These are phyloP conservation scores for Drosophila insularis DNA, from an alignment of 1,140 invertebrate genomes.

Conservation along the genomic window DNA sequence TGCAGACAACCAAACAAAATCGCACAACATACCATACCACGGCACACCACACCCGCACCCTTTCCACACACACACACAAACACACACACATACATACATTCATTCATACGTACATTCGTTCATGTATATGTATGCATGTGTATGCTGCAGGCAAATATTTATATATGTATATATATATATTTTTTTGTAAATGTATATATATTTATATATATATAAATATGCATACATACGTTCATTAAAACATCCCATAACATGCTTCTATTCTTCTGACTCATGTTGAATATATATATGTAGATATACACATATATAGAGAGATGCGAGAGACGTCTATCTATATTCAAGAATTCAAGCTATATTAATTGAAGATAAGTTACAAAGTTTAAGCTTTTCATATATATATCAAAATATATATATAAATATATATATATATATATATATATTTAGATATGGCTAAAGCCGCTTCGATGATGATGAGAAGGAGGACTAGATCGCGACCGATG, in stretches of 20 bases:
- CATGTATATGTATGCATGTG: constrained; percentile 39
- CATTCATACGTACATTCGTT: neutral
- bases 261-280: constrained; percentile 65
- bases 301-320: constrained; percentile 37
- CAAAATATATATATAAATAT: constrained; percentile 29
- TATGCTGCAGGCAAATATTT: constrained; percentile 33
- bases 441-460: constrained; percentile 29
- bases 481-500: constrained; percentile 70
- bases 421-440: constrained; percentile 34
- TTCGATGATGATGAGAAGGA: constrained; percentile 38
- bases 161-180: neutral
- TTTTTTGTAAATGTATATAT: too few species aligned
- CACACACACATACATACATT: neutral
- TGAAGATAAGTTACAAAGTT: constrained; percentile 68
- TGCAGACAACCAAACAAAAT: constrained; percentile 42
- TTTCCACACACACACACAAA: constrained; percentile 5
- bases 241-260: constrained; percentile 48
- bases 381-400: constrained; percentile 53
- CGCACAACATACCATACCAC: constrained; percentile 48
- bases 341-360: constrained; percentile 69
- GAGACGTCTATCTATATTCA: constrained; percentile 41
- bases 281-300: constrained; percentile 51
- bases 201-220: neutral
- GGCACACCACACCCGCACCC: constrained; percentile 28
- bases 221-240: constrained; percentile 9